Percentiles rank a stretch among this genome's conserved stretches.
Evolutionary conservation across 1,140 invertebrate genomes (phyloP).

Genomic region (Drosophila seguyi): DNA sequence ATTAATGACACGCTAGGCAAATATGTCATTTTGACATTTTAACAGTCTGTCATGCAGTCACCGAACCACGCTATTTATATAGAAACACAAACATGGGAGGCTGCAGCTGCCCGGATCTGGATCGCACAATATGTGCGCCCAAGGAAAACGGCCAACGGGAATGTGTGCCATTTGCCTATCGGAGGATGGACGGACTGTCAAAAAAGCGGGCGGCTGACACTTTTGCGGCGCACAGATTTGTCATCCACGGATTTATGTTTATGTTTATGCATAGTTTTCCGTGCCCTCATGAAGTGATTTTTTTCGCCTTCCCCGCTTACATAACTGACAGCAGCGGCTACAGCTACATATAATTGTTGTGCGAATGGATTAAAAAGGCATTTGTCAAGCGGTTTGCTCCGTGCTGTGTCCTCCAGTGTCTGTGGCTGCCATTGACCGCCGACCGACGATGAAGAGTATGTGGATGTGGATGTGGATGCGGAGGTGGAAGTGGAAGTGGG

Average conservation of each 20-base stretch:
- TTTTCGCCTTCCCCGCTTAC: constrained; percentile 26
- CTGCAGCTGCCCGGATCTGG: constrained; percentile 51
- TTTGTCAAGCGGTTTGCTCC: constrained; percentile 71
- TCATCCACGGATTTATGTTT: constrained; percentile 82
- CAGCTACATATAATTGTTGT: constrained; percentile 72
- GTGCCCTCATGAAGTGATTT: neutral
- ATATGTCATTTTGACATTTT: constrained; percentile 84
- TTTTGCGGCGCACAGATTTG: constrained; percentile 76
- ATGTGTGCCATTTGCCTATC: constrained; percentile 81
- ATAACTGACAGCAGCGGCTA: constrained; percentile 48
- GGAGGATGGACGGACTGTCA: constrained; percentile 33
- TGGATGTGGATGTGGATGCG: constrained; percentile 7
- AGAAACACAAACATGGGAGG: constrained; percentile 61
- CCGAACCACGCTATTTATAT: constrained; percentile 78
- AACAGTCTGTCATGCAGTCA: constrained; percentile 83
- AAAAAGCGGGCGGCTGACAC: constrained; percentile 55
- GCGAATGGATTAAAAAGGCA: constrained; percentile 80
- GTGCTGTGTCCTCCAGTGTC: constrained; percentile 6
- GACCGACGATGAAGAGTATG: constrained; percentile 37
- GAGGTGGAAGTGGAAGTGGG: neutral
- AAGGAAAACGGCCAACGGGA: constrained; percentile 61
- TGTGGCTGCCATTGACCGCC: constrained; percentile 44
- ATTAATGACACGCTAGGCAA: constrained; percentile 83
- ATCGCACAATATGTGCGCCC: constrained; percentile 34
- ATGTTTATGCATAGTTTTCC: constrained; percentile 71